phyloP scores from a whole-genome alignment of 2,888 invertebrate species.

The Galerucella pusilla region DNA sequence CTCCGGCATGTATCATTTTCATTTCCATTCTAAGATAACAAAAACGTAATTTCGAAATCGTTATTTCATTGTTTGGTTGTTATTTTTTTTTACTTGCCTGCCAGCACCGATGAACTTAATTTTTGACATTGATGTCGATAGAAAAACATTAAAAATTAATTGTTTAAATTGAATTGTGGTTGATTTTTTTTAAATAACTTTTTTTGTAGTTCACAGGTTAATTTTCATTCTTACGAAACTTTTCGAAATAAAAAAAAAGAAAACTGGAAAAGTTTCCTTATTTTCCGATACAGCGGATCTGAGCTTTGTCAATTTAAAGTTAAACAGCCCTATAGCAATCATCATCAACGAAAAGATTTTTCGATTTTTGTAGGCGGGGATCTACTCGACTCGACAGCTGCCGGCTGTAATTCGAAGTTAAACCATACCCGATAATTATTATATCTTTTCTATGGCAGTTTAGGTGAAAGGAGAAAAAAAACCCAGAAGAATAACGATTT shows the following conservation, averaged over 20 bases:
- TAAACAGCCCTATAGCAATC: conserved; percentile 56
- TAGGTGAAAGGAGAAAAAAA: too few relatives aligned
- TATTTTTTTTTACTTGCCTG: conserved; percentile 51
- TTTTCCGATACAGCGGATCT: conserved; percentile 31
- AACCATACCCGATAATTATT: not conserved
- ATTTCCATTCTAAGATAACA: conserved; percentile 63
- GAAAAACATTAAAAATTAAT: not conserved
- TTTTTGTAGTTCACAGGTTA: not conserved
- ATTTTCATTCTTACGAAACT: not conserved
- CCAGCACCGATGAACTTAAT: not conserved
- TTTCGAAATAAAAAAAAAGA: not conserved
- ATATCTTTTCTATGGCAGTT: too few relatives aligned
- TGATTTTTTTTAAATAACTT: not conserved
- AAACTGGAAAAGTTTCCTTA: not conserved
- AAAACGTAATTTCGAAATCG: conserved; percentile 65
- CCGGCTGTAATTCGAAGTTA: not conserved
- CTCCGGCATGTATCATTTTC: conserved; percentile 65
- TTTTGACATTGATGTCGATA: conserved; percentile 1
- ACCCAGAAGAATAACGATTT: too few relatives aligned
- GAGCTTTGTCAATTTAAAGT: conserved; percentile 62
- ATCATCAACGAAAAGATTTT: conserved; percentile 62
- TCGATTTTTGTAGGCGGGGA: conserved; percentile 64
- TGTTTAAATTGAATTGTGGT: not conserved
- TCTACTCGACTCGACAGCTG: conserved; percentile 54
- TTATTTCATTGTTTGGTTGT: conserved; percentile 64